Evolutionary conservation across 2,888 invertebrate genomes (phyloP), one percentile per base, ranked within the genome.

Genomic region (Merodon equestris): DNA sequence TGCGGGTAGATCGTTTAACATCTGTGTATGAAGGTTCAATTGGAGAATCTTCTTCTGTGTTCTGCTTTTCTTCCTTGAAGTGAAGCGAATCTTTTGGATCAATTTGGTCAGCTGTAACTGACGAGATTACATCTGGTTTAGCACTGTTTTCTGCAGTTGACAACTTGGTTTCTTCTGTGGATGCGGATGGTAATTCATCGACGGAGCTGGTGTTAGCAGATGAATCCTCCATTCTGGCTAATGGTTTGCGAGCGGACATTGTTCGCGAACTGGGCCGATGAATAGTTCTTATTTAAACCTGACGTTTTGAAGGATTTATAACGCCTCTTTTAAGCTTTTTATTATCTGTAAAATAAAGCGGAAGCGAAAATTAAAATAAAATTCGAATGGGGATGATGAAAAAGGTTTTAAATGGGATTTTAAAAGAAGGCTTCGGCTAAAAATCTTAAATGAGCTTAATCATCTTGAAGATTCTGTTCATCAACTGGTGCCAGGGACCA

Each of bases 171-270:
- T 10, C 17, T 42, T 18, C 60, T 12, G 53, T 42, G 13, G 44
- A 3, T 36, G 34, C 7, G 1, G 40, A 13, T 36, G 47, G 1
- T 12, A 18, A 15, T 34, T 54, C 61, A 34, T 51, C 50, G 9
- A 27, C 12, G 17, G 38, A 38, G 42, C 42, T 51, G 0, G 12
- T 38, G 42, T 34, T 45, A 0, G 12, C 38, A 44, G 53, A 47
- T 34, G 73, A 38, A 7, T 53, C 53, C 34, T 77, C 77, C 77
- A 77, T 77, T 19, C 77, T 72, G 17, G 77, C 77, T 0, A 77
- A 42, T 50, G 77, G 67, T 38, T 77, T 77, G 14, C 77, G 67
- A 44, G 77, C 77, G 17, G 77, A 77, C 77, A 77, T 77, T 7
- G 40, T 40, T 27, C 3, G 27, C 27, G 3, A 27, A 27, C 7